Percentiles rank a stretch among this genome's conserved stretches.
These are phyloP conservation scores for Trachelus iudaicus DNA, from an alignment of 2,888 invertebrate genomes.

Conservation along the genomic window DNA sequence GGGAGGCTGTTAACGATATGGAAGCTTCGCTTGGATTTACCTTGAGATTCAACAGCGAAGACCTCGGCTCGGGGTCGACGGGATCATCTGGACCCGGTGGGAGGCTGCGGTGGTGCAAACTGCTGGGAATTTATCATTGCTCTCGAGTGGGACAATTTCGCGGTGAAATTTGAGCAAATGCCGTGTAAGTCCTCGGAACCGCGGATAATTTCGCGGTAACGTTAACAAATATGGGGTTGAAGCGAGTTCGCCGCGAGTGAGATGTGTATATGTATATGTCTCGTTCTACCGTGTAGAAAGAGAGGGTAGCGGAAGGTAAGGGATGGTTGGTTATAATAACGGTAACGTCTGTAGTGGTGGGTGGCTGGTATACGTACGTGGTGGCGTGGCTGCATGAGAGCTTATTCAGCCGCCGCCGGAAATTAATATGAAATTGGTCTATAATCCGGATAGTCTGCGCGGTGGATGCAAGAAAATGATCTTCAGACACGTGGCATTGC, in stretches of 20 bases:
- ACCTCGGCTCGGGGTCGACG: neutral
- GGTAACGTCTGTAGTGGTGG: too few species aligned
- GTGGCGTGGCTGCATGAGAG: neutral
- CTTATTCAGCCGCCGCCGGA: constrained; percentile 28
- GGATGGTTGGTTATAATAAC: neutral
- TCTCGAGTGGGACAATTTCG: constrained; percentile 23
- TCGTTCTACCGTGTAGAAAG: neutral
- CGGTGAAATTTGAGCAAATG: constrained; percentile 34
- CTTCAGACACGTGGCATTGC: constrained; percentile 42
- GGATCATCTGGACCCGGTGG: neutral
- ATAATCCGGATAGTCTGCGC: constrained; percentile 44
- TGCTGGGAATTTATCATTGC: neutral
- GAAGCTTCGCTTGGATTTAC: too few species aligned
- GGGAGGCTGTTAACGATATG: neutral
- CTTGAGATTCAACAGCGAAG: neutral
- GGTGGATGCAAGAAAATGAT: constrained; percentile 44
- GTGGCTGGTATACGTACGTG: neutral
- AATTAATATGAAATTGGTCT: constrained; percentile 48
- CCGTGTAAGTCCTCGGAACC: constrained; percentile 29
- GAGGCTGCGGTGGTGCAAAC: neutral
- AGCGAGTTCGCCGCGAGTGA: neutral
- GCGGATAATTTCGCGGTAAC: constrained; percentile 42
- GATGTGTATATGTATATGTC: too few species aligned
- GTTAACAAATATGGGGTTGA: constrained; percentile 36
- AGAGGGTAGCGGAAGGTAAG: neutral